Conservation (phyloP, 2,888 invertebrate genomes). For the Yponomeuta evonymella region DNA sequence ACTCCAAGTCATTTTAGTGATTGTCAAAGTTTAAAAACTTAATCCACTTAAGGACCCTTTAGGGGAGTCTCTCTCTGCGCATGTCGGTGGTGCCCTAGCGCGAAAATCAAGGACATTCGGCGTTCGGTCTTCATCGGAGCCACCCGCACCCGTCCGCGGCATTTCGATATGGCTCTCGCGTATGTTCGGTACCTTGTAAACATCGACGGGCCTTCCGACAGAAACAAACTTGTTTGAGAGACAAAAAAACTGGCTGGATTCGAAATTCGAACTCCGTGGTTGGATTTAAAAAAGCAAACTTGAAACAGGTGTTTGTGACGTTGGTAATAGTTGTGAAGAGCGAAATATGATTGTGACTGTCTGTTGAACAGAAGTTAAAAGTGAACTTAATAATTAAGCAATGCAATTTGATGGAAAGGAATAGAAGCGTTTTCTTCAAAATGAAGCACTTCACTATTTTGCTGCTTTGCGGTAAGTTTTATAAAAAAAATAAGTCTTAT, state of each 20-base stretch:
- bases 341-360: neutral
- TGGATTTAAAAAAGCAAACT: neutral
- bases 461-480: constrained; percentile 56
- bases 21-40: constrained; percentile 74
- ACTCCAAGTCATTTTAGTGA: constrained; percentile 69
- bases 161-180: constrained; percentile 50
- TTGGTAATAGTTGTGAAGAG: neutral
- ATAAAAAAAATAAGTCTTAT: neutral
- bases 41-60: constrained; percentile 72
- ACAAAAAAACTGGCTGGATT: neutral
- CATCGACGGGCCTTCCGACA: neutral
- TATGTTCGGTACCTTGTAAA: constrained; percentile 46
- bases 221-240: neutral
- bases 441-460: constrained; percentile 60
- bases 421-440: constrained; percentile 27
- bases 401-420: neutral
- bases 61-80: constrained; percentile 39
- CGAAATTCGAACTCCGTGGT: neutral
- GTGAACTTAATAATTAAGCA: neutral
- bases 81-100: constrained; percentile 60
- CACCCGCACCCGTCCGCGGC: constrained; percentile 38
- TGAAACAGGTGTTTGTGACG: neutral
- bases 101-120: constrained; percentile 67
- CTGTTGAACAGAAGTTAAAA: neutral
- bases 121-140: constrained; percentile 39